Base-by-base conservation (phyloP, 2,113 vertebrate species). In the Centropus unirufus region DNA sequence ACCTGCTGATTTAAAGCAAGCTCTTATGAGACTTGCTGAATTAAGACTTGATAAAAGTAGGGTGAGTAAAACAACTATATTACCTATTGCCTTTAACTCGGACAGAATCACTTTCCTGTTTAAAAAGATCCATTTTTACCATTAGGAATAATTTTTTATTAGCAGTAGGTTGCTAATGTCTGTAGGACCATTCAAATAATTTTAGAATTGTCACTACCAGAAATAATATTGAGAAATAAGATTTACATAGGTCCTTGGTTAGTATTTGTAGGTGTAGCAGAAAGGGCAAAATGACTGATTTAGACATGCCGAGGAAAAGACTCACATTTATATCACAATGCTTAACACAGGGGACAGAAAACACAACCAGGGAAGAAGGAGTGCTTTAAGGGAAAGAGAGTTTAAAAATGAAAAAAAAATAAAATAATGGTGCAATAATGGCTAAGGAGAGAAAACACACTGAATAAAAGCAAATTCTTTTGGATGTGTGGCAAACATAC, bases 271-370 rank as follows among this genome's bases (percentile, higher is more conserved):
- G 54, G 34, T 86, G 12, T 86, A 89, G 44, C 47, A 44, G 8
- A 49, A 77, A 89, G 54, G 68, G 5, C 29, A 89, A 94, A 92
- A 80, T 73, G 73, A 68, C 86, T 92, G 85, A 81, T 80, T 89
- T 89, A 61, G 46, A 42, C 6, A 5, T 64, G 29, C 23, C 39
- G 46, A 87, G 74, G 58, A 67, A 10, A 79, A 39, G 34, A 75
- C 30, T 14, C 39, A 67, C 16, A 40, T 72, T 89, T 63, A 5
- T 85, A 78, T 44, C 39, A 72, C 57, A 66, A 57, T 75, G n/a
- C 29, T n/a, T 91, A 63, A 76, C 30, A 57, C 0, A 66, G 18
- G 55, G 57, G 51, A 58, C 29, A 46, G 14, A 81, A 83, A 80
- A 79, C 7, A 16, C 18, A 73, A 9, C 9, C n/a, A 69, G 17